A percentile compares a stretch with the other conserved stretches of the same genome.
Evolutionary conservation across 2,113 vertebrate genomes (phyloP).

Genomic region (Sarotherodon lohbergeri): DNA sequence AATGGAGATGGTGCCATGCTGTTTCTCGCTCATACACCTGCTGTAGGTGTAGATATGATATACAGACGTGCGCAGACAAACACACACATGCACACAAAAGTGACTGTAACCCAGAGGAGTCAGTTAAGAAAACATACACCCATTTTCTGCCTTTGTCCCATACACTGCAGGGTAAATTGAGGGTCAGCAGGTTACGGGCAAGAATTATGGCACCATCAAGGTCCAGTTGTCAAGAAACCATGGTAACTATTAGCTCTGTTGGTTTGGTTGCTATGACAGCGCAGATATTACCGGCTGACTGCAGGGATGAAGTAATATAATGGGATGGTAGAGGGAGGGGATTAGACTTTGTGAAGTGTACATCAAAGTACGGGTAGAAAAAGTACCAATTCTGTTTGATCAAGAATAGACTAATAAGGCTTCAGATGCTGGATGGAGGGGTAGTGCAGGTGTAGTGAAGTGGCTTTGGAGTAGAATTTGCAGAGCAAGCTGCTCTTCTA

Average conservation of each 20-base stretch:
- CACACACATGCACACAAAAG: background rate
- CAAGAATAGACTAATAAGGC: constrained; percentile 6
- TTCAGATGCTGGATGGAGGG: background rate
- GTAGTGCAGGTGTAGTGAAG: background rate
- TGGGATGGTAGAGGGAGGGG: background rate
- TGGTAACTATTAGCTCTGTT: background rate
- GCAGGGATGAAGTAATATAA: background rate
- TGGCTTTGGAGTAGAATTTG: background rate
- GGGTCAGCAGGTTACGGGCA: constrained; percentile 13
- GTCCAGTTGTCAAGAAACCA: constrained; percentile 17
- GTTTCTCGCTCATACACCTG: background rate
- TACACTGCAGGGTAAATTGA: background rate
- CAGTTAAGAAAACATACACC: background rate
- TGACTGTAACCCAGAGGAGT: background rate
- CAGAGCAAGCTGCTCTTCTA: background rate
- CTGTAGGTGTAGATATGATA: background rate
- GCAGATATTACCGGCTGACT: background rate
- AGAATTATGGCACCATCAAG: background rate
- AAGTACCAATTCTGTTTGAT: constrained; percentile 21
- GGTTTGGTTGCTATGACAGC: constrained; percentile 36
- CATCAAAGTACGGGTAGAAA: background rate
- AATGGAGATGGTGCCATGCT: background rate
- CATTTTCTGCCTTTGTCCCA: background rate
- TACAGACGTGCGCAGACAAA: background rate
- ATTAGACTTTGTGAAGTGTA: background rate